phyloP scores from a whole-genome alignment of 2,113 vertebrate genomes.

The Corydoras sp. region DNA sequence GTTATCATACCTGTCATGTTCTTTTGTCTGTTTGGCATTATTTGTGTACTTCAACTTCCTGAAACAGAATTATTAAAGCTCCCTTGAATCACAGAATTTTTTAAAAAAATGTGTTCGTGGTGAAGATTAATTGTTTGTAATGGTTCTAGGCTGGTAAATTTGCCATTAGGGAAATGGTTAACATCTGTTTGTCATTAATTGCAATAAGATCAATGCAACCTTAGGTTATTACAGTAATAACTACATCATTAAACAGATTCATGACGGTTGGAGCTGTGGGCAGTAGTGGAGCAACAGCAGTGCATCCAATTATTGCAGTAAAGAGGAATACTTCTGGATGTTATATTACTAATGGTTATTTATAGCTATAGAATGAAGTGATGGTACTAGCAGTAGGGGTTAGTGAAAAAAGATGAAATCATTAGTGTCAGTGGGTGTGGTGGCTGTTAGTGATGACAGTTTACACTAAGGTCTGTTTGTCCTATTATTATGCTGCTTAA shows the following conservation, averaged over 20 bases:
- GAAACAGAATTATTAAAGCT: too few relatives aligned
- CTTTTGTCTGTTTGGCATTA: too few relatives aligned
- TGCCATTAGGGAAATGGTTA: conserved; percentile 41
- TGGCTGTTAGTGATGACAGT: conserved; percentile 2
- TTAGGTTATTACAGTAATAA: conserved; percentile 39
- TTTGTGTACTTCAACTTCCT: too few relatives aligned
- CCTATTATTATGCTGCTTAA: conserved; percentile 8
- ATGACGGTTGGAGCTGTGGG: conserved; percentile 31
- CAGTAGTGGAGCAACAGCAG: conserved; percentile 25
- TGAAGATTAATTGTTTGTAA: conserved; percentile 38
- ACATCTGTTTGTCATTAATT: conserved; percentile 47
- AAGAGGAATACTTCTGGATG: conserved; percentile 19
- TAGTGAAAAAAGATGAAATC: conserved; percentile 18
- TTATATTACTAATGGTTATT: conserved; percentile 27
- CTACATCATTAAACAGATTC: conserved; percentile 41
- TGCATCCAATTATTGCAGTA: conserved; percentile 29
- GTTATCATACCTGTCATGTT: too few relatives aligned
- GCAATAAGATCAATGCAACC: conserved; percentile 40
- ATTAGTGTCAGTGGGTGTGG: conserved; percentile 21
- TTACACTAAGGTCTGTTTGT: conserved; percentile 16
- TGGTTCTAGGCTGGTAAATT: conserved; percentile 42
- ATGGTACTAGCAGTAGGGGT: conserved; percentile 14
- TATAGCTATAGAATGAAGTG: conserved; percentile 20
- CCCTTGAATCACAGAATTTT: too few relatives aligned
- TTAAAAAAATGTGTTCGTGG: not conserved